Conservation (phyloP, 2,888 invertebrate genomes). For the Lissonota sp. region DNA sequence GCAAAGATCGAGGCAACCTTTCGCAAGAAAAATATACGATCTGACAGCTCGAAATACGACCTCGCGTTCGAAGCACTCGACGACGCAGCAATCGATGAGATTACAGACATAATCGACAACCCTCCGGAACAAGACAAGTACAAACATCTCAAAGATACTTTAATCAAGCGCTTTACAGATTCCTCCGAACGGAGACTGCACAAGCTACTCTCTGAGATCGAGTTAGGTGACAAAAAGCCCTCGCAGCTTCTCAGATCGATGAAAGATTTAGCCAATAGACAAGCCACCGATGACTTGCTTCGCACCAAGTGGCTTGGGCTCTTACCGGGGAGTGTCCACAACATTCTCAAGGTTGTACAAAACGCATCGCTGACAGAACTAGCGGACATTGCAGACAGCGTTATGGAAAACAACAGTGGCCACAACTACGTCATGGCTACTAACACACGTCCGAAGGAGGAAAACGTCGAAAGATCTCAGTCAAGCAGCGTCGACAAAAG, state of each 20-base stretch:
- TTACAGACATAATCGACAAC: conserved; percentile 25
- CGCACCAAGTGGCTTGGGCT: conserved; percentile 1
- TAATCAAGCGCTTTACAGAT: conserved; percentile 21
- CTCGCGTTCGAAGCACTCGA: conserved; percentile 20
- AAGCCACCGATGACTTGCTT: background rate
- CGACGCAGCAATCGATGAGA: background rate
- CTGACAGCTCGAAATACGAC: conserved; percentile 24
- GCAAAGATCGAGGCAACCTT: conserved; percentile 14
- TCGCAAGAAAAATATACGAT: conserved; percentile 11
- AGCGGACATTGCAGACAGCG: conserved; percentile 28
- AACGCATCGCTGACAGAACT: conserved; percentile 1
- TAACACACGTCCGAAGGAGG: background rate
- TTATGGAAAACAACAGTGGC: background rate
- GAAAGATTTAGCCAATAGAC: conserved; percentile 21
- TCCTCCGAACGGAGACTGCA: conserved; percentile 10
- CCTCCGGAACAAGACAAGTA: conserved; percentile 33
- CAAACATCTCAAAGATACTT: background rate
- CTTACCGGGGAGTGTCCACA: background rate
- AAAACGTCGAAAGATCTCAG: no score
- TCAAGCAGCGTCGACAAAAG: background rate
- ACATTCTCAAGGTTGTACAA: background rate
- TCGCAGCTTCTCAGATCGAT: conserved; percentile 42
- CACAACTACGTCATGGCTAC: conserved; percentile 7
- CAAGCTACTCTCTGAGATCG: conserved; percentile 7
- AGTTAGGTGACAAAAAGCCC: conserved; percentile 23